Percentiles rank a stretch among this genome's conserved stretches.
These are phyloP conservation scores for Aegithalos caudatus DNA, from an alignment of 2,113 vertebrate genomes.

Conservation along the genomic window DNA sequence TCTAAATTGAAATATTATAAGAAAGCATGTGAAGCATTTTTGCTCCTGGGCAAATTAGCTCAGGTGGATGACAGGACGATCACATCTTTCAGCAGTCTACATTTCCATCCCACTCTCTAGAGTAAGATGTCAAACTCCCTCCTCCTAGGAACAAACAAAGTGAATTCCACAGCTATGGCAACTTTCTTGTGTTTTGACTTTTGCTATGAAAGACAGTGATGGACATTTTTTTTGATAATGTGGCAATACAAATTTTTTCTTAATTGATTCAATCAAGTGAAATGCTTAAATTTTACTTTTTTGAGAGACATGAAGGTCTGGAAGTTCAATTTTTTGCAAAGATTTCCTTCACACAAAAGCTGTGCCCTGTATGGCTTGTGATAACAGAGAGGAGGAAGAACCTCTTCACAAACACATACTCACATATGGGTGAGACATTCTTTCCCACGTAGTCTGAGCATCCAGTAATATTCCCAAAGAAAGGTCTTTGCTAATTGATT, in stretches of 20 bases:
- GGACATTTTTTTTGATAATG: not conserved
- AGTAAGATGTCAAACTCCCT: not conserved
- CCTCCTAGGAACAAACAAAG: not conserved
- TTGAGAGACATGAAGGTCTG: not conserved
- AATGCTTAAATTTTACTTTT: not conserved
- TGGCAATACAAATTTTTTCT: not conserved
- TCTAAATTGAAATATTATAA: not conserved
- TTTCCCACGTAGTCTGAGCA: not conserved
- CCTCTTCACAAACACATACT: fast-evolving
- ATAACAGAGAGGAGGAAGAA: not conserved
- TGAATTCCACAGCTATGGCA: not conserved
- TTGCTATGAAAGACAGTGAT: not conserved
- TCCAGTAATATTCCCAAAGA: not conserved
- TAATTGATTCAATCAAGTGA: not conserved
- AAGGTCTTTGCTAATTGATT: not conserved
- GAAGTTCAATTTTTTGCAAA: not conserved
- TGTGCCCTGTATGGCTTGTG: not conserved
- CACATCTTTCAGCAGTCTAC: not conserved
- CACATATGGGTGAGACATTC: not conserved
- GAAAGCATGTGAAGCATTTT: not conserved
- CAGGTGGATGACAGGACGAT: fast-evolving
- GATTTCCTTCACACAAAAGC: not conserved
- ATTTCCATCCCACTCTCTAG: not conserved
- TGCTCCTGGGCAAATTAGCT: not conserved
- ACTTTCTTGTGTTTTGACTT: not conserved